Evolutionary conservation across 2,888 invertebrate species (phyloP), one percentile per base, ranked within the genome.

Genomic region (Ophioninae sp.): DNA sequence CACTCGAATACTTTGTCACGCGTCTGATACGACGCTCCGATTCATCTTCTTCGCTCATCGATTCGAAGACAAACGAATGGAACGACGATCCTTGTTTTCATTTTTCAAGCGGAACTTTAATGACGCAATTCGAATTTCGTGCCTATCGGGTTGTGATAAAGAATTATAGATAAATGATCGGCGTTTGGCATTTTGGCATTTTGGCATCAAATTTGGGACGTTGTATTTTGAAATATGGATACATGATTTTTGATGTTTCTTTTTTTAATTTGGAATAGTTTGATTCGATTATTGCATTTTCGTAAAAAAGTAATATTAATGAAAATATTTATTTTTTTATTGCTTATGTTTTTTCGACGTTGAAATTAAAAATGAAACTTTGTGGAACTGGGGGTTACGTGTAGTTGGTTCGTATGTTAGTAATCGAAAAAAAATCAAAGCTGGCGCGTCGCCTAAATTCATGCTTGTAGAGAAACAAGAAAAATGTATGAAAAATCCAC

Each of bases 1-100:
- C 44, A 56, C n/a, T 13, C 17, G 51, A 23, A 71, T 63, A 56
- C n/a, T 65, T 64, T 41, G 63, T 75, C 65, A 75, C 65, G 74
- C 51, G 23, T 22, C 10, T 30, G 64, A 30, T 51, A 30, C 63
- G 51, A 30, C 63, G 51, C 72, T 37, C 64, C 65, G 37, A 65
- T 56, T 75, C 76, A 68, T 68, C 59, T 67, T 76, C n/a, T 13
- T 13, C 10, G 8, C 59, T n/a, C 58, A 22, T 56, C 65, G 64
- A 79, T 58, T 37, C 64, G n/a, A 9, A 51, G 23, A 65, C 71
- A 23, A 65, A 37, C 64, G 58, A 64, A 37, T 3, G n/a, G 10
- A 58, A 56, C 8, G n/a, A 10, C 23, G 20, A 56, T 56, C 56
- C 63, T 10, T 3, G 41, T 44, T 74, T 74, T 74, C 63, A 5